Conservation (phyloP, 2,113 vertebrate genomes). For the Petrocephalus microphthalmus region DNA sequence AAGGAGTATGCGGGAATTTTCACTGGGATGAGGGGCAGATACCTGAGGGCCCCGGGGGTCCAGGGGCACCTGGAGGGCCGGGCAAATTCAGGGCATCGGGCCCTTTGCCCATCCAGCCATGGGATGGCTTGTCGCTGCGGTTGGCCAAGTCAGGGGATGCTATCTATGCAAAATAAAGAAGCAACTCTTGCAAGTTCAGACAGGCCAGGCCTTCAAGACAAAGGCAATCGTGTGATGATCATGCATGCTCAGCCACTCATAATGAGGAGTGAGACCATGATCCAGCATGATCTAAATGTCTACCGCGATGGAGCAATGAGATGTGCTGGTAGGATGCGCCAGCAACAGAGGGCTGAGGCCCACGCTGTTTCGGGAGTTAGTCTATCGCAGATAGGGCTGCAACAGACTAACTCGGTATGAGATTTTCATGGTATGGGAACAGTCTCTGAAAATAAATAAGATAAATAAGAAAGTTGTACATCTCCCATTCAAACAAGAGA, state of each 20-base stretch:
- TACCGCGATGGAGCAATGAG: not conserved
- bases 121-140: slow-evolving; percentile 54
- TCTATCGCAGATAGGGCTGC: not conserved
- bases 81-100: slow-evolving; percentile 24
- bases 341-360: not conserved
- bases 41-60: slow-evolving; percentile 62
- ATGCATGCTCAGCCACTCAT: not conserved
- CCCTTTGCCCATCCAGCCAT: slow-evolving; percentile 46
- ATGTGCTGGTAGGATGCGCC: not conserved
- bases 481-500: not conserved
- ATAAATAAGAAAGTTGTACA: not conserved
- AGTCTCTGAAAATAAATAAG: not conserved
- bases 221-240: not conserved
- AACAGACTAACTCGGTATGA: too few species aligned
- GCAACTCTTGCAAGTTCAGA: not conserved
- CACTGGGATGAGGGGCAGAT: not conserved
- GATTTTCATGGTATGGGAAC: not conserved
- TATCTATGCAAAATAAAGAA: slow-evolving; percentile 30
- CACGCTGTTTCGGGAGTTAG: not conserved
- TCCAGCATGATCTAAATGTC: not conserved
- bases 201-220: not conserved
- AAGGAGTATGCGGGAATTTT: not conserved
- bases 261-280: not conserved
- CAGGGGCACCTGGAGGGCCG: slow-evolving; percentile 51
- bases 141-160: slow-evolving; percentile 47